Conservation (phyloP, 2,113 vertebrate genomes). For the Ascaphus truei region DNA sequence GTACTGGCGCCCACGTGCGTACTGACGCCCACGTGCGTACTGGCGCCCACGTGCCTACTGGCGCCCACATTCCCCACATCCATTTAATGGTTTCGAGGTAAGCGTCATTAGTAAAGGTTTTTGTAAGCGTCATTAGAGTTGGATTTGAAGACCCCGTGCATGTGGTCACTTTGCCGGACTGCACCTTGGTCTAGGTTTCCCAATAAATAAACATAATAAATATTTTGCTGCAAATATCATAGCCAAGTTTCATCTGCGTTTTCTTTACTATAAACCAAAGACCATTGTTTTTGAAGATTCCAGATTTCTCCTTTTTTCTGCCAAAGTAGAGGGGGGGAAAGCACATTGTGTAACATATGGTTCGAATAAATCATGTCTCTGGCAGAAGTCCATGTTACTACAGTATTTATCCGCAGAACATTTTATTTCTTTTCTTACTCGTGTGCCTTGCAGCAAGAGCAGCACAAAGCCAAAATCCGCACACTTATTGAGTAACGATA, state of each 20-base stretch:
- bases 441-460: constrained; percentile 24
- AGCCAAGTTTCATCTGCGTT: not conserved
- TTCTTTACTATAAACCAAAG: not conserved
- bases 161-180: too few species aligned
- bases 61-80: too few species aligned
- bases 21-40: too few species aligned
- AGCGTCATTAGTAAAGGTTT: too few species aligned
- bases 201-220: too few species aligned
- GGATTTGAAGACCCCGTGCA: too few species aligned
- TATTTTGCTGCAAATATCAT: not conserved
- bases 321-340: not conserved
- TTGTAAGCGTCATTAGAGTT: too few species aligned
- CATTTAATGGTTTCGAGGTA: too few species aligned
- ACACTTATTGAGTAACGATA: constrained; percentile 27
- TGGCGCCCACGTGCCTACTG: too few species aligned
- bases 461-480: constrained; percentile 5
- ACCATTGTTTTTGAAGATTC: constrained; percentile 7
- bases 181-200: too few species aligned
- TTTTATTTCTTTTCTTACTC: constrained; percentile 20
- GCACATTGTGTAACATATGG: constrained; percentile 28
- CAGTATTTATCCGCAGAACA: constrained; percentile 16
- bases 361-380: constrained; percentile 17
- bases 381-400: constrained; percentile 14
- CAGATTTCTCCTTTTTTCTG: constrained; percentile 15
- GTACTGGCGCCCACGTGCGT: too few species aligned